Percentiles rank a stretch among this genome's conserved stretches.
Conservation (phyloP, 1,140 invertebrate species). For the Sminthurides bifidus region DNA sequence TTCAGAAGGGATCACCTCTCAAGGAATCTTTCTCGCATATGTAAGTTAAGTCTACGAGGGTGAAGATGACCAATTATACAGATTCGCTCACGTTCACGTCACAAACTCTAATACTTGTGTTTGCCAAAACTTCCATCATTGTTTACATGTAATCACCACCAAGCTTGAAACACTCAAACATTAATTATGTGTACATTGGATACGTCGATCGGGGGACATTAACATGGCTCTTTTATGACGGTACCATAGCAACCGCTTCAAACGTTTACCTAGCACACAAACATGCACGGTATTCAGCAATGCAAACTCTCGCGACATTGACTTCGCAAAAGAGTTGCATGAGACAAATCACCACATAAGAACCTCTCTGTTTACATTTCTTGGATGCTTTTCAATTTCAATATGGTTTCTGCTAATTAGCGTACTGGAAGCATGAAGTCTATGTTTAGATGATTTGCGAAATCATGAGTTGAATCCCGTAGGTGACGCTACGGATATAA, state of each 20-base stretch:
- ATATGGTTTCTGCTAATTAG: not conserved
- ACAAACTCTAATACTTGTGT: slow-evolving; percentile 40
- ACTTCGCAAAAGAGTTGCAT: too few relatives aligned
- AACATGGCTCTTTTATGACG: too few relatives aligned
- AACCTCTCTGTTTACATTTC: not conserved
- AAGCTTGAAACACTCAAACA: not conserved
- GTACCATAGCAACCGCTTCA: too few relatives aligned
- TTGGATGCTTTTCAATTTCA: not conserved
- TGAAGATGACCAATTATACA: too few relatives aligned
- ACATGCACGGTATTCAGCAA: too few relatives aligned
- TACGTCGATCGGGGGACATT: not conserved
- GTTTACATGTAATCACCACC: not conserved
- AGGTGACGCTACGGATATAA: slow-evolving; percentile 86
- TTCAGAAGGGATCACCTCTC: slow-evolving; percentile 86
- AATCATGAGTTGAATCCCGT: not conserved
- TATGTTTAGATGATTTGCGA: not conserved
- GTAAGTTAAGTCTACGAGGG: slow-evolving; percentile 40
- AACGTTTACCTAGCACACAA: too few relatives aligned
- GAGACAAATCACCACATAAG: not conserved
- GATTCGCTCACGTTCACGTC: too few relatives aligned
- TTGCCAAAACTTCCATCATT: not conserved
- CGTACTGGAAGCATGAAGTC: not conserved
- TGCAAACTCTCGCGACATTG: too few relatives aligned
- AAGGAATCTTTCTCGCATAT: slow-evolving; percentile 33
- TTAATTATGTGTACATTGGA: not conserved